Evolutionary conservation across 2,797 vertebrate genomes (phyloP).

Genomic region (Pipistrellus nathusii): DNA sequence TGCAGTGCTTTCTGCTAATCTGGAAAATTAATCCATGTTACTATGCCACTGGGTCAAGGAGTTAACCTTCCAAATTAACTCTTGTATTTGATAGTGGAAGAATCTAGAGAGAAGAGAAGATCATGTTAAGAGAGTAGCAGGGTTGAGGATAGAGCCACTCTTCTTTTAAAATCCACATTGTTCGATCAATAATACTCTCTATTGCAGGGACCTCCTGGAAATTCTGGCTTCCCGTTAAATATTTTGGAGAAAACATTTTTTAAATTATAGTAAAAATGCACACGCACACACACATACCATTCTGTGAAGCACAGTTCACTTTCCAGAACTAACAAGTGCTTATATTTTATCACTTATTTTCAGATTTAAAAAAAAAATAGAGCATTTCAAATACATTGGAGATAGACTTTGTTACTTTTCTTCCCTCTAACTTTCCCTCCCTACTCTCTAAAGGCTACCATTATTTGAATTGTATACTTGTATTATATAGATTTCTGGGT

Average conservation of each 20-base stretch:
- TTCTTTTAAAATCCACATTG: neutral
- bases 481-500: neutral
- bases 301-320: neutral
- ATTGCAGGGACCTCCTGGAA: neutral
- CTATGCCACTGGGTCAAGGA: neutral
- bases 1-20: neutral
- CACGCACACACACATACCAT: neutral
- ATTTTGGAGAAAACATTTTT: neutral
- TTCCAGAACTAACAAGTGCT: constrained; percentile 18
- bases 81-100: neutral
- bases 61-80: constrained; percentile 18
- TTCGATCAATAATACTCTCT: neutral
- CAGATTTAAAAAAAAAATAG: neutral
- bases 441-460: neutral
- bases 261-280: neutral
- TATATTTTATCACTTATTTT: neutral
- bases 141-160: neutral
- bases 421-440: neutral
- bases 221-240: neutral
- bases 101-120: constrained; percentile 14
- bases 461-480: constrained; percentile 22
- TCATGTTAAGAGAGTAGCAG: neutral
- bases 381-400: constrained; percentile 29
- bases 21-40: neutral
- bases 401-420: neutral